Conservation (phyloP, 2,797 vertebrate genomes). For the Onychomys torridus region DNA sequence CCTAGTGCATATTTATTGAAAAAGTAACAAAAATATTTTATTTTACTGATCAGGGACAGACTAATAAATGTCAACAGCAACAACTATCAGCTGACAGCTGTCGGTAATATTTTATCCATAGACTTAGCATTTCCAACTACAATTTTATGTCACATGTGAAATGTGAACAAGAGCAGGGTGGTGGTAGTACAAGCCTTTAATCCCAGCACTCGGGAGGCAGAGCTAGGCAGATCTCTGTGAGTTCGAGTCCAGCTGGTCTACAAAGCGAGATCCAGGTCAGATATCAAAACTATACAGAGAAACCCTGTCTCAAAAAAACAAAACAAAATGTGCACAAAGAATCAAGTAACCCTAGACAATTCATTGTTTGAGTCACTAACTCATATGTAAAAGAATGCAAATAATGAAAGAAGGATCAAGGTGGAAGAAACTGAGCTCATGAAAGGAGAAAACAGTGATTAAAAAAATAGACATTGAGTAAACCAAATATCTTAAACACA, state of each 20-base stretch:
- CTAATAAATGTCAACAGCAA: background rate
- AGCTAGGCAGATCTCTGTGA: too few species aligned
- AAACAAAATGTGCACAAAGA: background rate
- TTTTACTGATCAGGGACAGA: background rate
- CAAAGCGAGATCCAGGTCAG: too few species aligned
- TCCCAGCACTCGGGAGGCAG: too few species aligned
- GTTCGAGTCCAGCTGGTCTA: too few species aligned
- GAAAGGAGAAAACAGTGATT: background rate
- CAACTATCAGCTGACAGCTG: too few species aligned
- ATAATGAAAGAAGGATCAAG: background rate
- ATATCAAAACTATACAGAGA: too few species aligned
- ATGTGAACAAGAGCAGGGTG: too few species aligned
- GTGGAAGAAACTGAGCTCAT: background rate
- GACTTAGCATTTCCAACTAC: background rate
- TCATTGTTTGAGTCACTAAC: background rate
- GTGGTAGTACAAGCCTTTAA: too few species aligned
- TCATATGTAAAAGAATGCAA: background rate
- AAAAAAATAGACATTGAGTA: background rate
- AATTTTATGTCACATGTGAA: background rate
- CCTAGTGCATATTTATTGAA: background rate
- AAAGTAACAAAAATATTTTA: background rate
- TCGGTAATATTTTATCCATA: background rate
- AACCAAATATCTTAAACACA: background rate
- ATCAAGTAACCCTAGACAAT: background rate
- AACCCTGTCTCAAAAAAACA: too few species aligned